Conservation (phyloP, 2,113 vertebrate genomes). For the Alaudala cheleensis region DNA sequence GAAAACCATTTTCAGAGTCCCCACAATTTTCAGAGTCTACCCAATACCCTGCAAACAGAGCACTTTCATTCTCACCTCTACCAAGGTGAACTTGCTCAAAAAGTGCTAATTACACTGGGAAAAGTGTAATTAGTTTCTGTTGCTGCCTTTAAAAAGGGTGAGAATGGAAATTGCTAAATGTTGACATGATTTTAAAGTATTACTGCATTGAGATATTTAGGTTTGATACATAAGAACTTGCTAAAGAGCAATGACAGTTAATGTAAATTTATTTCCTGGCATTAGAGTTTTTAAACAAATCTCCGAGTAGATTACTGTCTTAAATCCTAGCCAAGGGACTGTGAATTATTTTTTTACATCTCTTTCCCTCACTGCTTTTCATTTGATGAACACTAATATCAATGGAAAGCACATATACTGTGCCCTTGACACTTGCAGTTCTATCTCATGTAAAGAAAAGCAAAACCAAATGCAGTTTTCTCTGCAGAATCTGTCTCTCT, state of each 20-base stretch:
- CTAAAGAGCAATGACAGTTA: not conserved
- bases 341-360: not conserved
- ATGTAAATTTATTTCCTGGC: not conserved
- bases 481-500: not conserved
- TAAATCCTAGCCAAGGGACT: not conserved
- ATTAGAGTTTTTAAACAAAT: not conserved
- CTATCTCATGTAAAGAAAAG: not conserved
- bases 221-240: not conserved
- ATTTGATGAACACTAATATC: not conserved
- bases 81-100: not conserved
- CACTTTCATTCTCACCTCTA: fast-evolving
- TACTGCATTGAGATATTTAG: not conserved
- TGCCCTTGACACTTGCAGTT: not conserved
- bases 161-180: not conserved
- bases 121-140: not conserved
- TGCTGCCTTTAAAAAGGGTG: not conserved
- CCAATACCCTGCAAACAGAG: not conserved
- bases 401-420: not conserved
- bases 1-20: not conserved
- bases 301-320: not conserved
- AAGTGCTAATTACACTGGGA: not conserved
- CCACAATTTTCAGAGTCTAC: fast-evolving
- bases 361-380: not conserved
- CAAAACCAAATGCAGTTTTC: not conserved
- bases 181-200: not conserved